Evolutionary conservation across 2,113 vertebrate species (phyloP), one percentile per base, ranked within the genome.

Genomic region (Pituophis catenifer): DNA sequence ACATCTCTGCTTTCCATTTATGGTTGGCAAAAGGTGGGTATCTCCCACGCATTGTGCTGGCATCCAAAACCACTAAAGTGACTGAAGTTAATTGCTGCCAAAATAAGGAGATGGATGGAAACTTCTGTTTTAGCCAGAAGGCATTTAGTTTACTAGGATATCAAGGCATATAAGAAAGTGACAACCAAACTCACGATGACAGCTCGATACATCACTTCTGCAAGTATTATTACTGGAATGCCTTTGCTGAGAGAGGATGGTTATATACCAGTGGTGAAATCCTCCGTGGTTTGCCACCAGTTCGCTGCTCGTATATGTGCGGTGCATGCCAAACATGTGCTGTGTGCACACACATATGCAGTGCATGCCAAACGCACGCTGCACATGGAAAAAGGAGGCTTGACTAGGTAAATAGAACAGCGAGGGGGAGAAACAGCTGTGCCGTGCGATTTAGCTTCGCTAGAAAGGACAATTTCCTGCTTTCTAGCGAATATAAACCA

Each of bases 191-290:
- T 58, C 53, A 89, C 81, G 57, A 53, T 62, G 91, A 93, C 93
- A 95, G 90, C 19, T 89, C 90, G 91, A 93, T 93, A 58, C 85
- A 94, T 92, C 23, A 70, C 57, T 65, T 88, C 89, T 86, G 75
- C 62, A 91, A 81, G 75, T 23, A 62, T 38, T 90, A 89, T 44
- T 90, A 92, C 58, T 8, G 50, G 44, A 89, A 89, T 91, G 70
- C 88, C 94, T 92, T 89, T 59, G n/a, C 92, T 92, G 90, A 94
- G 86, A 95, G 88, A 91, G 87, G 50, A 85, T 59, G 91, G 91
- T 93, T 95, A 94, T 94, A 89, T 95, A 87, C 91, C 48, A 50
- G 48, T 50, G 48, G 48, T 50, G 48, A 50, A 50, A 50, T 50
- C 0, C 48, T 50, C 6, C 0, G 1, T 1, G 6, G 48, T 50